phyloP scores from a whole-genome alignment of 2,888 invertebrate genomes.

The Apamea monoglypha region DNA sequence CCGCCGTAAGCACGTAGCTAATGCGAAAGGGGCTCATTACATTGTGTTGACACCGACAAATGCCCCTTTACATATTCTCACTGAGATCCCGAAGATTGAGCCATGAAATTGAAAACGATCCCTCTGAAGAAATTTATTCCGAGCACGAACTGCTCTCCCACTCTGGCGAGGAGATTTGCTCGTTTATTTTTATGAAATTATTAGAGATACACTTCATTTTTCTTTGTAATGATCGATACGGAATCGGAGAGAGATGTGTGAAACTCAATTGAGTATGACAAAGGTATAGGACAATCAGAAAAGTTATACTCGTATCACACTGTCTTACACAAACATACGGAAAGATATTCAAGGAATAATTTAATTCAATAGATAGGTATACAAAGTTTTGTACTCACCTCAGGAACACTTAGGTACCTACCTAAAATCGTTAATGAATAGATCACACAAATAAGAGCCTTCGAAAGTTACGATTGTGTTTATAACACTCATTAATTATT shows the following conservation, averaged over 20 bases:
- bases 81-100: slow-evolving; percentile 90
- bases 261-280: slow-evolving; percentile 38
- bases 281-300: slow-evolving; percentile 10
- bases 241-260: slow-evolving; percentile 54
- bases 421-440: neutral
- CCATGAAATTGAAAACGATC: slow-evolving; percentile 91
- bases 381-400: neutral
- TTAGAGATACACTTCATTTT: slow-evolving; percentile 86
- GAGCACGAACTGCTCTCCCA: slow-evolving; percentile 88
- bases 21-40: slow-evolving; percentile 88
- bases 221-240: slow-evolving; percentile 70
- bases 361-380: neutral
- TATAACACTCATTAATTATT: neutral
- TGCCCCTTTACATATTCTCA: slow-evolving; percentile 90
- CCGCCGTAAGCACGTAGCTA: slow-evolving; percentile 83
- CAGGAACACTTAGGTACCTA: neutral
- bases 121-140: slow-evolving; percentile 90
- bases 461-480: neutral
- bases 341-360: neutral
- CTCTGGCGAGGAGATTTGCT: slow-evolving; percentile 88
- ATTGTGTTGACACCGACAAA: slow-evolving; percentile 89
- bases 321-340: neutral
- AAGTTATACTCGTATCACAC: neutral
- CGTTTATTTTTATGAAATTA: slow-evolving; percentile 90
- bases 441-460: neutral